Evolutionary conservation across 2,888 invertebrate species (phyloP).

Genomic region (Dolichomitus sp.): DNA sequence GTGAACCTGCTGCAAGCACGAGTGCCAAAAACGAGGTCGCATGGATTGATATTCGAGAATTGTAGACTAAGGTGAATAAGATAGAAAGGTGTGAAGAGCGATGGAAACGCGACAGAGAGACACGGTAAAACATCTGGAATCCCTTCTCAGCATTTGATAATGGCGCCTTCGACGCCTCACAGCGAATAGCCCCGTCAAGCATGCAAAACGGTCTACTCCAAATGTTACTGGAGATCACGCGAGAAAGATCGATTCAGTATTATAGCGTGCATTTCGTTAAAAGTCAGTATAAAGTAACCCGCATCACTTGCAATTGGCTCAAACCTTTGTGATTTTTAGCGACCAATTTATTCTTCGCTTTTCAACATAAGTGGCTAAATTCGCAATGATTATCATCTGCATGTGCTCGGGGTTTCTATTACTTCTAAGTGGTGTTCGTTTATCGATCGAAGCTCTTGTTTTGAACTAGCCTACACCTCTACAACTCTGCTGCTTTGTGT

Average conservation of each 20-base stretch:
- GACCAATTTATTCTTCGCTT: not conserved
- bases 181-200: not conserved
- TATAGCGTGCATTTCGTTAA: not conserved
- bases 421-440: not conserved
- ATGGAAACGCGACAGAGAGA: not conserved
- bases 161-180: not conserved
- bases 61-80: slow-evolving; percentile 33
- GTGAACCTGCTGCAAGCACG: slow-evolving; percentile 8
- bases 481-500: too few species aligned
- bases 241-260: slow-evolving; percentile 2
- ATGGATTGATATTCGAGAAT: slow-evolving; percentile 38
- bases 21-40: slow-evolving; percentile 40
- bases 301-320: not conserved
- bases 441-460: not conserved
- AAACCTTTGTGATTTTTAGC: not conserved
- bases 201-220: slow-evolving; percentile 2
- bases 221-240: slow-evolving; percentile 8
- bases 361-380: not conserved
- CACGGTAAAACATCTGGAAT: not conserved
- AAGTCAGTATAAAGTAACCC: not conserved
- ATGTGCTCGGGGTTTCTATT: too few species aligned
- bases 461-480: too few species aligned
- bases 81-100: not conserved
- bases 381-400: not conserved
- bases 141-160: not conserved